A percentile compares a stretch with the other conserved stretches of the same genome.
These are phyloP conservation scores for Zoanthus sansibaricus DNA, from an alignment of 92 coral and sea anemone genomes.

Conservation along the genomic window DNA sequence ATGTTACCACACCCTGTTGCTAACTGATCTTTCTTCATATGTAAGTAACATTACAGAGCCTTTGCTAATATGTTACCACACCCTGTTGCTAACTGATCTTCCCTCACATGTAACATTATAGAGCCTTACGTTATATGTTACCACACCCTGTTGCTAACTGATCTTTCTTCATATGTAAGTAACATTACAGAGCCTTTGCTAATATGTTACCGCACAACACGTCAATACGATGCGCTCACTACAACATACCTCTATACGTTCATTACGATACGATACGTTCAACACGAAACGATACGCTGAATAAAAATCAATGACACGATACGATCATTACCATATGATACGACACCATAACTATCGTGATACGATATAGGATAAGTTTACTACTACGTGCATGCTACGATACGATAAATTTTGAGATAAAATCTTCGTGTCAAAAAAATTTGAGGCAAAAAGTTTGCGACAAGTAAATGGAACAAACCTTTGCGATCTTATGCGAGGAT, in stretches of 20 bases:
- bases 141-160: conserved; percentile 55
- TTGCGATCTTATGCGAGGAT: too few species aligned
- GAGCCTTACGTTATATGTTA: neutral
- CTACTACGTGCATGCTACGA: too few species aligned
- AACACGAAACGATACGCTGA: neutral
- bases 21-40: conserved; percentile 89
- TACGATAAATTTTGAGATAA: too few species aligned
- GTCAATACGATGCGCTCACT: neutral
- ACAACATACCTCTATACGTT: neutral
- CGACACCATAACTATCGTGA: neutral
- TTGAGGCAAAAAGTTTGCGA: too few species aligned
- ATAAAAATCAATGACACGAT: neutral
- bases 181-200: too few species aligned
- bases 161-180: conserved; percentile 75
- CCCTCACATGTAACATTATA: conserved; percentile 62
- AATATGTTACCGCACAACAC: neutral
- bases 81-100: conserved; percentile 71
- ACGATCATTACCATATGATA: neutral
- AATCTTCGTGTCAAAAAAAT: too few species aligned
- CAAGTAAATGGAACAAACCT: too few species aligned
- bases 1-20: neutral
- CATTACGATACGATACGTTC: neutral
- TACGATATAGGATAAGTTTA: too few species aligned
- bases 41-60: neutral
- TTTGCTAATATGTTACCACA: neutral